Percentiles rank a stretch among this genome's conserved stretches.
Evolutionary conservation across 2,113 vertebrate genomes (phyloP).

Genomic region (Hippocampus mohnikei): DNA sequence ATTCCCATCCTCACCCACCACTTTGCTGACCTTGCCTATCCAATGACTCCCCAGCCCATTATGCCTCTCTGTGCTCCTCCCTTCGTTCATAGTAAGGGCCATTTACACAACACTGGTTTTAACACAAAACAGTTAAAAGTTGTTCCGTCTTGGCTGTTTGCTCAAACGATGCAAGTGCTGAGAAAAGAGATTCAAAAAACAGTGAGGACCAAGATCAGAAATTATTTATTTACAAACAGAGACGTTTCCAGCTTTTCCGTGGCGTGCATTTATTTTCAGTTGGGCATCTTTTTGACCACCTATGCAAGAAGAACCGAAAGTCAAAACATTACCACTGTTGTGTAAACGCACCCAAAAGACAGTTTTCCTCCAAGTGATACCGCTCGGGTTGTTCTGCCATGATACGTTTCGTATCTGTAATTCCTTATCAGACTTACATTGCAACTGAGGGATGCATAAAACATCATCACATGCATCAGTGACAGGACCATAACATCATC

Average conservation of each 20-base stretch:
- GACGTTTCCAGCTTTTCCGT: background rate
- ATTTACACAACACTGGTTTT: slow-evolving; percentile 2
- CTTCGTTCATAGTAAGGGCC: slow-evolving; percentile 19
- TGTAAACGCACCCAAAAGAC: background rate
- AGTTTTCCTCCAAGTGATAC: background rate
- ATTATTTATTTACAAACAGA: background rate
- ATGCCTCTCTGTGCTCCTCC: slow-evolving; percentile 31
- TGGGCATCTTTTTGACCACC: background rate
- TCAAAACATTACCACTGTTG: background rate
- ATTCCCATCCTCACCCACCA: slow-evolving; percentile 59
- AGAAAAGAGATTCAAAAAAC: background rate
- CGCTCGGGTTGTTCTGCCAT: background rate
- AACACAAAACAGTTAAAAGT: background rate
- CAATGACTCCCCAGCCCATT: slow-evolving; percentile 44
- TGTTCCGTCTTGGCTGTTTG: background rate
- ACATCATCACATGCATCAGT: background rate
- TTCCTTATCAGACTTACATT: background rate
- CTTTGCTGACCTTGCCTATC: slow-evolving; percentile 55
- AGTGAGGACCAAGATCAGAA: too few species aligned
- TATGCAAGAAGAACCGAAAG: background rate
- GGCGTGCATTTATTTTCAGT: background rate
- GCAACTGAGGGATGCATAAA: background rate
- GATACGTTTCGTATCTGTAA: background rate
- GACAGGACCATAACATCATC: background rate
- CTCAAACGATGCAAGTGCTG: background rate